Conservation (phyloP, 2,113 vertebrate genomes). For the Oreochromis niloticus region DNA sequence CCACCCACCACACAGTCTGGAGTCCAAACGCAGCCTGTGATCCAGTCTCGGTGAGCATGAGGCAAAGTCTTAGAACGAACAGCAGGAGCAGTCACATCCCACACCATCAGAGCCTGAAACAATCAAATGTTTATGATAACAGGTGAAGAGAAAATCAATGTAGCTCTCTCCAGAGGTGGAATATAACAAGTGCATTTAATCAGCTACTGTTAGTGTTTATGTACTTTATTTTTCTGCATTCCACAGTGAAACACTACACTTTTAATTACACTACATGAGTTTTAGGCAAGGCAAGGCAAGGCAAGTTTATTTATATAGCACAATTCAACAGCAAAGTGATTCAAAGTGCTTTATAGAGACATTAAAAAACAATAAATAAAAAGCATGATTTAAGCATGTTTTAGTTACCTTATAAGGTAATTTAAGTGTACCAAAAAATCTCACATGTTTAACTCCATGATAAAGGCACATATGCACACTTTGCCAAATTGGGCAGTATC, state of each 20-base stretch:
- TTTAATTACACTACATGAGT: not conserved
- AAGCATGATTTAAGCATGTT: too few species aligned
- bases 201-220: not conserved
- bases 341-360: too few species aligned
- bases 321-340: too few species aligned
- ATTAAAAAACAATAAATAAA: too few species aligned
- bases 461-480: not conserved
- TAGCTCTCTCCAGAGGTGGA: not conserved
- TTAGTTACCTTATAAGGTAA: not conserved
- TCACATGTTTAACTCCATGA: not conserved
- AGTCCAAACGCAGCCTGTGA: slow-evolving; percentile 81
- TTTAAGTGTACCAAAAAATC: not conserved
- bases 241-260: not conserved
- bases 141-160: not conserved
- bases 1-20: slow-evolving; percentile 31
- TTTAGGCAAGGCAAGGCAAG: not conserved
- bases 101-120: slow-evolving; percentile 75
- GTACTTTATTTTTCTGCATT: not conserved
- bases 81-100: slow-evolving; percentile 70
- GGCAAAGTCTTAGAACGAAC: slow-evolving; percentile 60
- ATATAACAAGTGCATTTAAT: not conserved
- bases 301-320: too few species aligned
- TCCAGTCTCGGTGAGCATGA: slow-evolving; percentile 84
- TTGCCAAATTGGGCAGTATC: not conserved
- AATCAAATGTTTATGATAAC: not conserved